Percentiles rank a stretch among this genome's conserved stretches.
phyloP scores from a whole-genome alignment of 2,113 vertebrate species.

The Ibidorhyncha struthersii region DNA sequence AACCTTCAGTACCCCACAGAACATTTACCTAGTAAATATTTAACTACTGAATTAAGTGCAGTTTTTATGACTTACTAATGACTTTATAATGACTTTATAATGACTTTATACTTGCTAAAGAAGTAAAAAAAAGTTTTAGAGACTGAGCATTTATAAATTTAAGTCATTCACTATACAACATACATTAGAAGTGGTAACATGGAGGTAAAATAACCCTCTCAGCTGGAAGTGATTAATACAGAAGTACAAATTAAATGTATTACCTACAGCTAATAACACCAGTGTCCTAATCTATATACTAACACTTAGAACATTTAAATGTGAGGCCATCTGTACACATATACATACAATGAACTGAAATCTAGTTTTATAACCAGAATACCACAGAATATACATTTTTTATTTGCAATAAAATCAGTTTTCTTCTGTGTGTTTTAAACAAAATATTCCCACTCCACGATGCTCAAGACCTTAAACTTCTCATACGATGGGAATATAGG shows the following conservation, averaged over 20 bases:
- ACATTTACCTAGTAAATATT: background rate
- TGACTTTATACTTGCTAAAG: background rate
- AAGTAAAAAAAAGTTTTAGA: background rate
- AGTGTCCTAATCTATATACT: background rate
- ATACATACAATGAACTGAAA: background rate
- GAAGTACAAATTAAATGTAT: background rate
- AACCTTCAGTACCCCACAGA: background rate
- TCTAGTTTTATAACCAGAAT: background rate
- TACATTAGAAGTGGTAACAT: background rate
- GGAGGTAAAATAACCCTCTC: background rate
- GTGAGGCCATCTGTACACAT: background rate
- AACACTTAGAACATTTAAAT: background rate
- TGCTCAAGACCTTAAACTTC: background rate
- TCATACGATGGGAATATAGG: background rate
- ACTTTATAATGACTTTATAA: background rate
- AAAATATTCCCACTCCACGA: background rate
- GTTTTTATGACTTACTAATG: background rate
- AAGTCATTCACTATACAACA: background rate
- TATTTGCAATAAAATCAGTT: background rate
- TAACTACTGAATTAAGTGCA: background rate
- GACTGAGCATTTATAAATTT: background rate
- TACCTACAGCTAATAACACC: background rate
- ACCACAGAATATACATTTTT: background rate
- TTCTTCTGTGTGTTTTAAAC: background rate
- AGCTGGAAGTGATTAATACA: background rate